Evolutionary conservation across 2,113 vertebrate species (phyloP).

Genomic region (Dipodomys spectabilis): DNA sequence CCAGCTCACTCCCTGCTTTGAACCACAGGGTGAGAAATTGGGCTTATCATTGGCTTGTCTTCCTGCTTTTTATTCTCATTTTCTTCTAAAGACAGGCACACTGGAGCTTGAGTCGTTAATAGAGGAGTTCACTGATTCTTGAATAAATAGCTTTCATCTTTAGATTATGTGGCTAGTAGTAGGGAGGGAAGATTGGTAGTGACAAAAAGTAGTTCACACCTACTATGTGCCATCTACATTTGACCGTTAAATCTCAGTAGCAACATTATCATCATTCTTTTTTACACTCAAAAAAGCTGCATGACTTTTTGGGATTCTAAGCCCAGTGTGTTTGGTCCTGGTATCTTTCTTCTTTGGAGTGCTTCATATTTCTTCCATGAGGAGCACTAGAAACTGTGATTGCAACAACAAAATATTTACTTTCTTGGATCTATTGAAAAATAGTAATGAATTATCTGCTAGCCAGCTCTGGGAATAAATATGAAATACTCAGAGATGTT

Average conservation of each 20-base stretch:
- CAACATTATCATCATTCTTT: not conserved
- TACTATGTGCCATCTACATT: not conserved
- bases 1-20: conserved; percentile 39
- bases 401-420: conserved; percentile 23
- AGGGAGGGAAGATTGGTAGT: not conserved
- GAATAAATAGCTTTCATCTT: conserved; percentile 19
- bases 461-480: not conserved
- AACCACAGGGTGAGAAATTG: conserved; percentile 52
- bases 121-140: conserved; percentile 39
- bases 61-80: conserved; percentile 59
- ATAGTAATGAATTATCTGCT: not conserved
- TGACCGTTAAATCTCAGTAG: not conserved
- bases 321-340: not conserved
- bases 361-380: not conserved
- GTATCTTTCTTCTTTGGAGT: conserved; percentile 6
- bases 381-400: not conserved
- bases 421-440: not conserved
- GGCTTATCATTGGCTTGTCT: conserved; percentile 65
- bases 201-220: not conserved
- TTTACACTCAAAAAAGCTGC: not conserved
- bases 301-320: not conserved
- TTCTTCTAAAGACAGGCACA: conserved; percentile 44
- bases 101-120: conserved; percentile 42
- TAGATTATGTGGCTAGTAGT: conserved; percentile 12
- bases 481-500: not conserved